These are phyloP conservation scores for Smittia aterrima DNA, from an alignment of 2,888 invertebrate species.

Conservation along the genomic window DNA sequence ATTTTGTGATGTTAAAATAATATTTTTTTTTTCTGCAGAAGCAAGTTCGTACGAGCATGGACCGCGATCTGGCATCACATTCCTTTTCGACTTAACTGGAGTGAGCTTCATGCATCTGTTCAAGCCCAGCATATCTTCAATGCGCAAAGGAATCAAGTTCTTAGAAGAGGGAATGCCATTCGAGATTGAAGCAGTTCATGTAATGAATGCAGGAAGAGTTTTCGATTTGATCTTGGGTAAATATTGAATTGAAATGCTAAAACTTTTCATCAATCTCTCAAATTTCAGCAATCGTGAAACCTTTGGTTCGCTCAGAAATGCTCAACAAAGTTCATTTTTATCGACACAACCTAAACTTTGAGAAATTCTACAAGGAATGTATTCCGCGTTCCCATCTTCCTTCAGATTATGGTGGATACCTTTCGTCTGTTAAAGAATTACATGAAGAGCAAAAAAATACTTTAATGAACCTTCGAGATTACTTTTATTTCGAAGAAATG, in stretches of 20 bases:
- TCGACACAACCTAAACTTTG: slow-evolving; percentile 55
- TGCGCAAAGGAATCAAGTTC: slow-evolving; percentile 63
- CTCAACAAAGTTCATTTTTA: slow-evolving; percentile 60
- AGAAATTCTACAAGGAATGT: slow-evolving; percentile 57
- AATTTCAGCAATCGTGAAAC: no score
- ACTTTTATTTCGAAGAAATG: no score
- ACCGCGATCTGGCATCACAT: slow-evolving; percentile 56
- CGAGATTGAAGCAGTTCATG: slow-evolving; percentile 14
- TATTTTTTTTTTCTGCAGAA: no score
- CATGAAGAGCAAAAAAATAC: no score
- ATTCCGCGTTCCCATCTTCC: slow-evolving; percentile 61
- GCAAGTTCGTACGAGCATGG: background rate
- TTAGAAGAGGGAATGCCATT: slow-evolving; percentile 57
- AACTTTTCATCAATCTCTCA: no score
- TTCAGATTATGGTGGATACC: slow-evolving; percentile 62
- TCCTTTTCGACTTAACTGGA: slow-evolving; percentile 65
- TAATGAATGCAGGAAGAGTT: background rate
- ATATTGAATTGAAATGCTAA: no score
- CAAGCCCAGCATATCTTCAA: slow-evolving; percentile 56
- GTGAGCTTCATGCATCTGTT: slow-evolving; percentile 60
- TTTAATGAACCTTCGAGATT: no score
- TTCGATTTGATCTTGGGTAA: no score
- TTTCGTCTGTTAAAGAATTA: slow-evolving; percentile 45
- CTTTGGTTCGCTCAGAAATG: no score
- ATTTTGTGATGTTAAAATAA: no score